Evolutionary conservation across 2,797 vertebrate species (phyloP).

Genomic region (Pitangus sulphuratus): DNA sequence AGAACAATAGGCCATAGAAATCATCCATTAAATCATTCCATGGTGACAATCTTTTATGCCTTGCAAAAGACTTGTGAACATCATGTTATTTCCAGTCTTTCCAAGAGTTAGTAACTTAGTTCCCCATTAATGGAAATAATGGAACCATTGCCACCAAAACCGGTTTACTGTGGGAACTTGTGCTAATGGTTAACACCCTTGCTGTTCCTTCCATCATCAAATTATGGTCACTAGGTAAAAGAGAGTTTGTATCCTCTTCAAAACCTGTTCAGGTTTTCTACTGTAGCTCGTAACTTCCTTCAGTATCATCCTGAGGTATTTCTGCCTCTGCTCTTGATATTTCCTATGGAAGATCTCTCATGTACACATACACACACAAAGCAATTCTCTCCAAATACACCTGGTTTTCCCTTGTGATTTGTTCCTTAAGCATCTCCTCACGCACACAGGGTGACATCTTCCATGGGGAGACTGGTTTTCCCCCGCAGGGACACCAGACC

Average conservation of each 20-base stretch:
- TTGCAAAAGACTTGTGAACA: neutral
- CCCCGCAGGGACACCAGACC: neutral
- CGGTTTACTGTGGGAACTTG: neutral
- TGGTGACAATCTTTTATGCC: neutral
- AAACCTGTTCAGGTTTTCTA: neutral
- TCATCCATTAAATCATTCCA: neutral
- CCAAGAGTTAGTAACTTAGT: neutral
- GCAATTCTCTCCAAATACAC: neutral
- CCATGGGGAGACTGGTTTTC: neutral
- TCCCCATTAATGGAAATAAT: neutral
- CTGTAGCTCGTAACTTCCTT: neutral
- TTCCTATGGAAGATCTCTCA: neutral
- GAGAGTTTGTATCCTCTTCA: neutral
- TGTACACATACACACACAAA: neutral
- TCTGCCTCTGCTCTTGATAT: neutral
- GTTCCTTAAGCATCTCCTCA: neutral
- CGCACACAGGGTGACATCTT: neutral
- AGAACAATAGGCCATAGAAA: slow-evolving; percentile 3
- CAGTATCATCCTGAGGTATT: neutral
- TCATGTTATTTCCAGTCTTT: neutral
- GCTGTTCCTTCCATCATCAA: neutral
- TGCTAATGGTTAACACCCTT: neutral
- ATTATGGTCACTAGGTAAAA: neutral
- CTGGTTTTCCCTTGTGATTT: neutral
- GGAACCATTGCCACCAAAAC: neutral